A percentile compares a stretch with the other conserved stretches of the same genome.
Conservation (phyloP, 2,888 invertebrate genomes). For the Crematogaster levior region DNA sequence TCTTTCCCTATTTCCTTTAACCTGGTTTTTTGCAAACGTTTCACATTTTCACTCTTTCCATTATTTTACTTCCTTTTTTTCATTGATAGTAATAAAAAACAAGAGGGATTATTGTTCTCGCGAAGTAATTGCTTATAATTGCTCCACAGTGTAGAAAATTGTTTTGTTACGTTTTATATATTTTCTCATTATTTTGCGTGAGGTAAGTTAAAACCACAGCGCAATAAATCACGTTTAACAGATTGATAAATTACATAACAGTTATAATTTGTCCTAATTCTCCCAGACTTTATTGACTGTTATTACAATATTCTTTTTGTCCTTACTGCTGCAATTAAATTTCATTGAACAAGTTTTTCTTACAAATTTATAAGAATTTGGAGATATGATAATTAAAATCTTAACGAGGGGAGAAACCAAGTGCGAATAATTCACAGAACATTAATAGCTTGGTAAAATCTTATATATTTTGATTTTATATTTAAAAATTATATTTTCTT, state of each 20-base stretch:
- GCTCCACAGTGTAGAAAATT: background rate
- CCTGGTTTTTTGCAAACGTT: too few relatives aligned
- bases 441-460: background rate
- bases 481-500: background rate
- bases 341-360: background rate
- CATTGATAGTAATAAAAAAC: constrained; percentile 17
- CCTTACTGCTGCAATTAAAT: background rate
- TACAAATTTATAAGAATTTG: background rate
- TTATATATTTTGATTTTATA: background rate
- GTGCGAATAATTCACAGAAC: background rate
- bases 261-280: background rate
- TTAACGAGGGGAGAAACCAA: background rate
- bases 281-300: background rate
- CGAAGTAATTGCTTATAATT: background rate
- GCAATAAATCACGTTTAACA: constrained; percentile 47
- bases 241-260: constrained; percentile 8
- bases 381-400: background rate
- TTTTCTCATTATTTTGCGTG: constrained; percentile 27
- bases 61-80: constrained; percentile 1
- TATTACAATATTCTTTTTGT: background rate
- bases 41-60: background rate
- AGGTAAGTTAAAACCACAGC: background rate
- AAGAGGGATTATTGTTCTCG: constrained; percentile 19
- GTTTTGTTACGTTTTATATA: constrained; percentile 14
- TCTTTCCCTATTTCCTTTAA: background rate